phyloP scores from a whole-genome alignment of 2,888 invertebrate species.

The Cataglyphis rosenhaueri region DNA sequence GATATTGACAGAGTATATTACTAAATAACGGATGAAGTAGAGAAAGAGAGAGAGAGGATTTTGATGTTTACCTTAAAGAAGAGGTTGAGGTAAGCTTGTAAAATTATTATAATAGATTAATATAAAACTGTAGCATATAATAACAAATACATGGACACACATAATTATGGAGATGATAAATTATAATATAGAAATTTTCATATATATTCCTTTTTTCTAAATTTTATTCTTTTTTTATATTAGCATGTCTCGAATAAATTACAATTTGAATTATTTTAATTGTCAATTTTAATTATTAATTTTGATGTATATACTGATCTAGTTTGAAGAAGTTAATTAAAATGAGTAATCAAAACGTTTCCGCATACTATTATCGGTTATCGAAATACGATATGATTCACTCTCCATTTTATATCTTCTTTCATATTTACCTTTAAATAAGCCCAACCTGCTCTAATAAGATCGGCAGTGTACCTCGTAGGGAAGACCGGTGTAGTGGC shows the following conservation, averaged over 20 bases:
- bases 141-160: background rate
- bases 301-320: background rate
- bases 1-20: background rate
- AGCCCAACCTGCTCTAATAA: constrained; percentile 93
- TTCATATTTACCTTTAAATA: constrained; percentile 87
- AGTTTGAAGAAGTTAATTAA: background rate
- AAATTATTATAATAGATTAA: constrained; percentile 22
- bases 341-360: background rate
- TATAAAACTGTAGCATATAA: constrained; percentile 13
- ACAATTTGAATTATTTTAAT: background rate
- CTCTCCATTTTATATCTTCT: background rate
- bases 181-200: background rate
- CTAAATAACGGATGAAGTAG: background rate
- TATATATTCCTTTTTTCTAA: background rate
- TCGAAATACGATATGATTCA: background rate
- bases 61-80: constrained; percentile 27
- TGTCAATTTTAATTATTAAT: background rate
- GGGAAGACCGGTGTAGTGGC: constrained; percentile 90
- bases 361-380: background rate
- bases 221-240: background rate
- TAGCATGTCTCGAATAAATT: background rate
- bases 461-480: constrained; percentile 90
- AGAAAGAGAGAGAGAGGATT: background rate
- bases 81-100: constrained; percentile 25
- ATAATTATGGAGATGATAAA: background rate